Percentiles rank a stretch among this genome's conserved stretches.
Evolutionary conservation across 1,140 invertebrate species (phyloP).

Genomic region (Drosophila kepulauana): DNA sequence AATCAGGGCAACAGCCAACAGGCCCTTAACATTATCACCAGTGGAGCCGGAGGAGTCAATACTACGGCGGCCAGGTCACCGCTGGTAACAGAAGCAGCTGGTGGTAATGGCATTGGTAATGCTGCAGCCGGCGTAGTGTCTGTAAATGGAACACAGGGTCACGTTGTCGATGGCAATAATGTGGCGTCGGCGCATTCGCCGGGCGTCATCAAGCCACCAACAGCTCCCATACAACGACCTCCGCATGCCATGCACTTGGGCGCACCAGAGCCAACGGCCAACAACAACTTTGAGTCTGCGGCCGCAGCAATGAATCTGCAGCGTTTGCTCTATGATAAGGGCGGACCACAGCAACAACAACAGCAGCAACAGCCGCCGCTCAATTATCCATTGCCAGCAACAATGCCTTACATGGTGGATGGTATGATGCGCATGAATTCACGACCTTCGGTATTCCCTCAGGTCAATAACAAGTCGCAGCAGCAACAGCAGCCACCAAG

Average conservation of each 20-base stretch:
- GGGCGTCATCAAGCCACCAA: conserved; percentile 75
- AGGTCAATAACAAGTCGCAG: conserved; percentile 47
- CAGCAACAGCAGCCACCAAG: conserved; percentile 33
- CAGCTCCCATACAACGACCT: conserved; percentile 72
- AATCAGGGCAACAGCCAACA: conserved; percentile 48
- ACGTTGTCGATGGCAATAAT: conserved; percentile 36
- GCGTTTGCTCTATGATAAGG: conserved; percentile 60
- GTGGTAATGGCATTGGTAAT: conserved; percentile 27
- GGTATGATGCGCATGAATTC: conserved; percentile 58
- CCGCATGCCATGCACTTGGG: conserved; percentile 53
- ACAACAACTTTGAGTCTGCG: conserved; percentile 29
- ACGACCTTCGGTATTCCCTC: conserved; percentile 49
- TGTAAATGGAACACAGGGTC: conserved; percentile 57
- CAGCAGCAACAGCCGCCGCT: conserved; percentile 48
- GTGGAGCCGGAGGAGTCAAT: conserved; percentile 41
- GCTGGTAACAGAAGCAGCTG: conserved; percentile 41
- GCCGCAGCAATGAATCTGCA: conserved; percentile 54
- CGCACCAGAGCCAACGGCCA: conserved; percentile 36
- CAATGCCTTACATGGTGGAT: conserved; percentile 59
- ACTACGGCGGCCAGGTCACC: conserved; percentile 60
- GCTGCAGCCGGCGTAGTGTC: conserved; percentile 24
- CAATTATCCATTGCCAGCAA: conserved; percentile 58
- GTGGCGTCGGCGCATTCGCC: conserved; percentile 82
- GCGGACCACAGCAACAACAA: conserved; percentile 42
- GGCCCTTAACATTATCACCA: conserved; percentile 72